Percentiles rank a stretch among this genome's conserved stretches.
Evolutionary conservation across 2,797 vertebrate genomes (phyloP).

Genomic region (Neomorphus geoffroyi): DNA sequence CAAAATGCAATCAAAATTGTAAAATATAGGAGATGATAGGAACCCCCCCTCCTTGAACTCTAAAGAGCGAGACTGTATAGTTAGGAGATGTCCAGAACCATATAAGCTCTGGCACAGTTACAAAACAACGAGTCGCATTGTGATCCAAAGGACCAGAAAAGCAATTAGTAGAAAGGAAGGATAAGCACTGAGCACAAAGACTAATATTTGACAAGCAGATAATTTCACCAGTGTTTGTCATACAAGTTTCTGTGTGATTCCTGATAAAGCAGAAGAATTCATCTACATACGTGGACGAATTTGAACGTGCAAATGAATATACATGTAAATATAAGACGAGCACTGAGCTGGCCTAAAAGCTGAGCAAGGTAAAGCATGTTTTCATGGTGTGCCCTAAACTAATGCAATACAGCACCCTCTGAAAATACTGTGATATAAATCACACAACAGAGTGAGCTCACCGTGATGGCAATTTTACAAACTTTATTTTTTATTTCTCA

Average conservation of each 20-base stretch:
- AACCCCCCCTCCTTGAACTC: too few species aligned
- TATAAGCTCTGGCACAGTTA: neutral
- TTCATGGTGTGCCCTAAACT: neutral
- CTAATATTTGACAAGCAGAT: neutral
- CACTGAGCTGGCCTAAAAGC: neutral
- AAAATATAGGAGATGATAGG: rapidly evolving
- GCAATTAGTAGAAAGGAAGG: neutral
- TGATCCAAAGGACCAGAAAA: neutral
- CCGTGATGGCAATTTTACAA: neutral
- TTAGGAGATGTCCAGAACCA: neutral
- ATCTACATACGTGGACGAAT: neutral
- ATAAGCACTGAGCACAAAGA: neutral
- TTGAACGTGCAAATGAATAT: neutral
- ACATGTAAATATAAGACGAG: neutral
- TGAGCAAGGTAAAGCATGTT: neutral
- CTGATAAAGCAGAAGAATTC: neutral
- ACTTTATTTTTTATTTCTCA: neutral
- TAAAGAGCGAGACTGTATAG: neutral
- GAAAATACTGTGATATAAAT: neutral
- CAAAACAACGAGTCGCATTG: rapidly evolving
- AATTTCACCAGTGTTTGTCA: neutral
- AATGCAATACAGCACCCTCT: neutral
- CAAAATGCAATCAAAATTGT: neutral
- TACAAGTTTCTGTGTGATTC: neutral
- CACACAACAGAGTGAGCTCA: neutral